Conservation (phyloP, 1,140 invertebrate species). For the Heliconius hewitsoni region DNA sequence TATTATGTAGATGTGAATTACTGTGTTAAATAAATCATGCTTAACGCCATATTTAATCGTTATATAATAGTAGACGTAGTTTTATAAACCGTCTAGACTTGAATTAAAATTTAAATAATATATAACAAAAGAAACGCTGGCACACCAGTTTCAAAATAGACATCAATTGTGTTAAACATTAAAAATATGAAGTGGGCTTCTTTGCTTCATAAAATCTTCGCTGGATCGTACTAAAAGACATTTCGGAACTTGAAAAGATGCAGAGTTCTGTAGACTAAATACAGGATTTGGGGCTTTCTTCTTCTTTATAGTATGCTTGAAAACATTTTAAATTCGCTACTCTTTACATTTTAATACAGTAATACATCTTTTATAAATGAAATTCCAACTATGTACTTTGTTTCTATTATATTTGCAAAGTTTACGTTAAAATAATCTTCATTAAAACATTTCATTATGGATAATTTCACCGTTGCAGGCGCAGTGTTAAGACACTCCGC, state of each 20-base stretch:
- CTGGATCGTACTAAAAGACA: not conserved
- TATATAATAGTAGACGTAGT: slow-evolving; percentile 5
- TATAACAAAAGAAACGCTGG: slow-evolving; percentile 28
- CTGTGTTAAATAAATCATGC: not conserved
- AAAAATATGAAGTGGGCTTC: slow-evolving; percentile 30
- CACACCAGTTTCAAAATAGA: slow-evolving; percentile 23
- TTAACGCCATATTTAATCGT: not conserved
- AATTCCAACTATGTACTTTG: too few relatives aligned
- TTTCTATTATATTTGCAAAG: too few relatives aligned
- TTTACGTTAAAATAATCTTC: not conserved
- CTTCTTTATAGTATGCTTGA: not conserved
- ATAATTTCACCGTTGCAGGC: not conserved
- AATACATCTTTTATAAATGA: not conserved
- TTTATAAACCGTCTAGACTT: slow-evolving; percentile 12
- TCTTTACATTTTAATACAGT: not conserved
- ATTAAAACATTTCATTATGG: not conserved
- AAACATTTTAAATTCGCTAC: not conserved
- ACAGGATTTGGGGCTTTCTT: slow-evolving; percentile 4
- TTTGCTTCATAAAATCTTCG: slow-evolving; percentile 21
- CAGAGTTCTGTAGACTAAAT: not conserved
- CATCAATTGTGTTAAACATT: slow-evolving; percentile 25
- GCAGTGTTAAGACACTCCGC: too few relatives aligned
- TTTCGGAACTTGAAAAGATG: slow-evolving; percentile 25
- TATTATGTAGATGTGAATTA: not conserved
- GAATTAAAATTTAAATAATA: slow-evolving; percentile 10